A percentile compares a stretch with the other conserved stretches of the same genome.
Evolutionary conservation across 2,888 invertebrate genomes (phyloP).

Genomic region (Cheiracanthium punctorium): DNA sequence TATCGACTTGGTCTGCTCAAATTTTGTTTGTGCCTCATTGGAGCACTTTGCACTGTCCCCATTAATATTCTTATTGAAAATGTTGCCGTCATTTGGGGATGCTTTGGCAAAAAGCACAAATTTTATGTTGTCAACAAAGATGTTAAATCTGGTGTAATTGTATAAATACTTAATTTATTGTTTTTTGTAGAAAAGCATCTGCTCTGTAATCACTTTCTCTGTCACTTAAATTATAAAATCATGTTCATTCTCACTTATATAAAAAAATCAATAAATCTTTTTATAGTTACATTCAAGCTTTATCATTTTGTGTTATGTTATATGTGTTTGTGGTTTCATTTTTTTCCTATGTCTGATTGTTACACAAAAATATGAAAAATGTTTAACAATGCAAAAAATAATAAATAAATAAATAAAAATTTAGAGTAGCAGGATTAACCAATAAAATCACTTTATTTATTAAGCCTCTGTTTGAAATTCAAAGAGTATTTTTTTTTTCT

Average conservation of each 20-base stretch:
- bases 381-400: too few species aligned
- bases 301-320: too few species aligned
- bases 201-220: not conserved
- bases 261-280: conserved; percentile 19
- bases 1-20: conserved; percentile 88
- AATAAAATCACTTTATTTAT: too few species aligned
- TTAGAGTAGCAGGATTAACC: too few species aligned
- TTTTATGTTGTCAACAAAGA: conserved; percentile 98
- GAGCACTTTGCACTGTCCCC: conserved; percentile 92
- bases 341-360: not conserved
- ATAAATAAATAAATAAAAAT: too few species aligned
- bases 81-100: conserved; percentile 94
- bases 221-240: conserved; percentile 42
- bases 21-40: conserved; percentile 87
- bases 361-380: too few species aligned
- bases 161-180: conserved; percentile 68
- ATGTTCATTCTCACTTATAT: conserved; percentile 13
- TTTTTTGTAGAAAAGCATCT: conserved; percentile 27
- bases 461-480: too few species aligned
- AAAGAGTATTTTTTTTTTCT: too few species aligned
- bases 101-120: conserved; percentile 95
- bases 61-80: conserved; percentile 96
- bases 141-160: conserved; percentile 76
- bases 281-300: not conserved
- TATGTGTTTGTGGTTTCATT: too few species aligned